Conservation (phyloP, 2,113 vertebrate genomes). For the Lasiurus borealis region DNA sequence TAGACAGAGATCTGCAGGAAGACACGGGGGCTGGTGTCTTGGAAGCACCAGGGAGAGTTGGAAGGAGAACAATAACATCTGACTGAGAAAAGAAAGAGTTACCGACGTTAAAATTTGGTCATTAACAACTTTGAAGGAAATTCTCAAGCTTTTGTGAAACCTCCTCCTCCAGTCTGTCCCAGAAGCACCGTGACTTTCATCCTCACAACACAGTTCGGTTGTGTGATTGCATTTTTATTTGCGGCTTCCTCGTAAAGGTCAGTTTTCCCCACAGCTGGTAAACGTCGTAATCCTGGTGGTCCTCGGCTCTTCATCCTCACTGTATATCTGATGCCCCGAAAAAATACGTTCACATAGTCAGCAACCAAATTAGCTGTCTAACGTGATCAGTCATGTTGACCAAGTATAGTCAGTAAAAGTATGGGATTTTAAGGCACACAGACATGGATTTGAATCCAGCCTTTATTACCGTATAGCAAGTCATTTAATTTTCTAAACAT, state of each 20-base stretch:
- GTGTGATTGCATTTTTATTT: background rate
- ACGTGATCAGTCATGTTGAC: background rate
- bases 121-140: slow-evolving; percentile 5
- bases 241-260: background rate
- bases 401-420: background rate
- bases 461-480: background rate
- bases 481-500: slow-evolving; percentile 26
- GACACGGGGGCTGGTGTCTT: no score
- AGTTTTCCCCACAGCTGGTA: background rate
- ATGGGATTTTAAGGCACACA: background rate
- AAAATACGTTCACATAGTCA: background rate
- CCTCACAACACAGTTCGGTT: background rate
- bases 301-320: background rate
- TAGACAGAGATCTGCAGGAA: background rate
- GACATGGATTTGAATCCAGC: background rate
- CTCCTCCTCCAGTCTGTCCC: background rate
- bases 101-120: background rate
- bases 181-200: background rate
- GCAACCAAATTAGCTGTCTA: slow-evolving; percentile 5
- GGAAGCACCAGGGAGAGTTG: background rate
- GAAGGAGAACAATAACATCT: background rate
- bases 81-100: background rate
- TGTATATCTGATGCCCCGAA: background rate
- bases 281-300: background rate
- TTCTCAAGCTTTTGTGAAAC: background rate